A percentile compares a stretch with the other conserved stretches of the same genome.
Evolutionary conservation across 1,140 invertebrate species (phyloP).

Genomic region (Monomorium pharaonis): DNA sequence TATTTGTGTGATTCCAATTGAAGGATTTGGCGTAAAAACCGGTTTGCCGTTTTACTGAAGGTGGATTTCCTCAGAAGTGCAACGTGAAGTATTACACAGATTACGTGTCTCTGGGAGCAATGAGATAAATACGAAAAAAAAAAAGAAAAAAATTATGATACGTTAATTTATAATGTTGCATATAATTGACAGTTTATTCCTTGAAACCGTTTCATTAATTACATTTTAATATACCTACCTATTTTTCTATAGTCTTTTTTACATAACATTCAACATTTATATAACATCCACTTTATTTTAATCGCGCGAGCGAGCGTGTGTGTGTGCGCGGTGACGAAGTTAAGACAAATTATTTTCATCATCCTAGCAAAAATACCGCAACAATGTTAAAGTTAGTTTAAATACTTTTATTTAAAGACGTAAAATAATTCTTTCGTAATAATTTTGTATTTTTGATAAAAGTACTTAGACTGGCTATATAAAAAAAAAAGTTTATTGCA

Average conservation of each 20-base stretch:
- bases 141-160: constrained; percentile 27
- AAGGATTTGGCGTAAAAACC: constrained; percentile 44
- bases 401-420: neutral
- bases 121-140: constrained; percentile 1
- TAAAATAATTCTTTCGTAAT: neutral
- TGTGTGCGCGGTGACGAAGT: neutral
- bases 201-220: constrained; percentile 6
- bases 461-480: neutral
- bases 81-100: constrained; percentile 3
- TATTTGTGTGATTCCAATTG: constrained; percentile 52
- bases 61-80: constrained; percentile 23
- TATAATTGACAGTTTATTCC: neutral
- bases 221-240: neutral
- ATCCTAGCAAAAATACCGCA: neutral
- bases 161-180: constrained; percentile 9
- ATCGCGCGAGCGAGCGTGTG: neutral
- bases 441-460: neutral
- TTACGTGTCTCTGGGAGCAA: constrained; percentile 7
- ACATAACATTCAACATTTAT: neutral
- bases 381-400: neutral
- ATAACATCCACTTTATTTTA: too few species aligned
- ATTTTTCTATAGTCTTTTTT: constrained; percentile 1
- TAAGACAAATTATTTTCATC: neutral
- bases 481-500: too few species aligned
- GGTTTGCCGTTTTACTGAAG: constrained; percentile 14